Percentiles rank a stretch among this genome's conserved stretches.
These are phyloP conservation scores for Lamellibrachia columna DNA, from an alignment of 2,888 invertebrate genomes.

Conservation along the genomic window DNA sequence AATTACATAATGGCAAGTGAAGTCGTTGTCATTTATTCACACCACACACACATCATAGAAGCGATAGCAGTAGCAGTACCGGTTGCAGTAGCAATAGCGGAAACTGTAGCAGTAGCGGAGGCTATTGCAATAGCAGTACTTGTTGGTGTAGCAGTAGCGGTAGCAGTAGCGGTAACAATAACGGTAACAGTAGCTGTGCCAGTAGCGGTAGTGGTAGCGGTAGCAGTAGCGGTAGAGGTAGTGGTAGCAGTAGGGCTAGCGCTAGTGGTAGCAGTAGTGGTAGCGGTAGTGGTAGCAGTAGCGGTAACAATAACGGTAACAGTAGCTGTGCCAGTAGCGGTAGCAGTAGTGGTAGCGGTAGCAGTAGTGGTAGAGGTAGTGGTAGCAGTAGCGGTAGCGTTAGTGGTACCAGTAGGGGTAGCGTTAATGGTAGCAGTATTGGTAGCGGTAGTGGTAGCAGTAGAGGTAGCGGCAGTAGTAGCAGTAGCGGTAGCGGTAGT, in stretches of 20 bases:
- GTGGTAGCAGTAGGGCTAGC: not conserved
- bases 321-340: not conserved
- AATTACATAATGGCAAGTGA: too few relatives aligned
- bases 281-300: not conserved
- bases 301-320: not conserved
- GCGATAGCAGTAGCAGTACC: not conserved
- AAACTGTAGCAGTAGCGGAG: slow-evolving; percentile 7
- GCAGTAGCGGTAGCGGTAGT: not conserved
- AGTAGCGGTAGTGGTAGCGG: too few relatives aligned
- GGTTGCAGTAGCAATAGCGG: slow-evolving; percentile 5
- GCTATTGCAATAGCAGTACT: not conserved
- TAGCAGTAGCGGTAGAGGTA: too few relatives aligned
- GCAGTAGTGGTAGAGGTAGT: too few relatives aligned
- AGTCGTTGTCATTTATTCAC: too few relatives aligned
- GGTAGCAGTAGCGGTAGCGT: too few relatives aligned
- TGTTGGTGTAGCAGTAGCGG: not conserved
- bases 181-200: too few relatives aligned
- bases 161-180: slow-evolving; percentile 13
- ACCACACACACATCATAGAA: not conserved
- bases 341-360: not conserved
- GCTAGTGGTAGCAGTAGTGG: not conserved
- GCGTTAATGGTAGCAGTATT: not conserved
- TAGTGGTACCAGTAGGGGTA: too few relatives aligned
- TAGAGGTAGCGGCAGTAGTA: not conserved
- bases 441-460: slow-evolving; percentile 19